Evolutionary conservation across 2,797 vertebrate species (phyloP), one percentile per base, ranked within the genome.

Genomic region (Crocidura indochinensis): DNA sequence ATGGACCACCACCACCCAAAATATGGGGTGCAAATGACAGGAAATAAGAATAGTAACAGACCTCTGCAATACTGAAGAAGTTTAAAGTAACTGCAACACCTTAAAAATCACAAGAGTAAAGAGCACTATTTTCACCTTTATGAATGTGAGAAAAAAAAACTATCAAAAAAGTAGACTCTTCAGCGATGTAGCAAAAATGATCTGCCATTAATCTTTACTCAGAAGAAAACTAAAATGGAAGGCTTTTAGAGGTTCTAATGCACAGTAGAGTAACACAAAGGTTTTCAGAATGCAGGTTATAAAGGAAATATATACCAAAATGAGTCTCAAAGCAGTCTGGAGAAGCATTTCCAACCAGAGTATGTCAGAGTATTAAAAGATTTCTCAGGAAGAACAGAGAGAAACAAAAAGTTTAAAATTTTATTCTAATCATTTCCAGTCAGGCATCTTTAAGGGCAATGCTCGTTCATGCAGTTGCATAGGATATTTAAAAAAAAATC

Each of bases 41-140:
- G 38, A 38, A 38, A 38, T 38, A 78, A 68, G 51, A 91, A 71
- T 0, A 56, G 20, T 19, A 91, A 19, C 38, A 64, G 64, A 89
- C 29, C 83, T 89, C 53, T 20, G 81, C 53, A 79, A 75, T 38
- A 82, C 60, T 62, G 7, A 82, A 88, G 62, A n/a, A n/a, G 8
- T 81, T 2, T 94, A 47, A 88, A 85, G 49, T 10, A 84, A 72
- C 24, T 65, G 17, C 76, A 29, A 67, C 60, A 22, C 20, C 68
- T 86, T 91, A 49, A 67, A 92, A 86, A 47, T 74, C 47, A 4
- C 79, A 84, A 85, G 1, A 6, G 49, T 62, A 62, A 87, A 92
- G 11, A 38, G 38, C 38, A 38, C 38, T 79, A 86, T 82, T 94
- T 87, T 77, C 60, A 65, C 24, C 67, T 26, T 77, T 71, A 62